Percentiles rank a stretch among this genome's conserved stretches.
Conservation (phyloP, 2,888 invertebrate genomes). For the Omphaloscelis lunosa region DNA sequence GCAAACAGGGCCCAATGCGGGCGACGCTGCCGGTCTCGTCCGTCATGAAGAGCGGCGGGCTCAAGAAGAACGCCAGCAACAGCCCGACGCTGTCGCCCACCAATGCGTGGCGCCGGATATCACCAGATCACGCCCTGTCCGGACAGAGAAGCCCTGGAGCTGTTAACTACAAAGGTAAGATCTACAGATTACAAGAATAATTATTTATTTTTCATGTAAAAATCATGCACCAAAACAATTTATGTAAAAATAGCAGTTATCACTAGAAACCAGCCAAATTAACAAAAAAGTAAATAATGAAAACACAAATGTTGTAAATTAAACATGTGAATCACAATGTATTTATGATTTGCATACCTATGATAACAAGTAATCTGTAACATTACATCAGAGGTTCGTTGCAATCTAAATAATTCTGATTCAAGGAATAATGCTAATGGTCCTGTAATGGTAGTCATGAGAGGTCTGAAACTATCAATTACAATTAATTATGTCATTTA, state of each 20-base stretch:
- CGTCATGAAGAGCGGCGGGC: constrained; percentile 92
- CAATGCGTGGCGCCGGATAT: constrained; percentile 92
- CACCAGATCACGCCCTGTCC: constrained; percentile 93
- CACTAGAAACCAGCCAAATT: not conserved
- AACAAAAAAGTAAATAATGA: constrained; percentile 12
- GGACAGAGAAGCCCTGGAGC: constrained; percentile 94
- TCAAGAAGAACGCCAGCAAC: constrained; percentile 91
- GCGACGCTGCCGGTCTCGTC: constrained; percentile 94
- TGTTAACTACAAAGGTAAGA: constrained; percentile 93
- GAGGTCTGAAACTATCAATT: not conserved
- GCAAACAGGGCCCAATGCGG: constrained; percentile 93
- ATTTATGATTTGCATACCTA: constrained; percentile 5
- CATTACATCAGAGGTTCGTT: constrained; percentile 4
- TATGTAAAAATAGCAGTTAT: not conserved
- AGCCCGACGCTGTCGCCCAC: constrained; percentile 93
- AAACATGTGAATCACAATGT: constrained; percentile 13
- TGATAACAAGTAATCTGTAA: constrained; percentile 4
- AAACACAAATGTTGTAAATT: constrained; percentile 12
- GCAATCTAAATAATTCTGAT: constrained; percentile 2
- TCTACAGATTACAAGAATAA: not conserved
- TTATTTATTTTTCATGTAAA: not conserved
- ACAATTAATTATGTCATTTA: not conserved
- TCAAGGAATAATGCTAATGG: not conserved
- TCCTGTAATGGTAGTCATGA: not conserved
- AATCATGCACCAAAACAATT: not conserved